Conservation (phyloP, 64 coral and sea anemone genomes). For the Pocillopora damicornis region DNA sequence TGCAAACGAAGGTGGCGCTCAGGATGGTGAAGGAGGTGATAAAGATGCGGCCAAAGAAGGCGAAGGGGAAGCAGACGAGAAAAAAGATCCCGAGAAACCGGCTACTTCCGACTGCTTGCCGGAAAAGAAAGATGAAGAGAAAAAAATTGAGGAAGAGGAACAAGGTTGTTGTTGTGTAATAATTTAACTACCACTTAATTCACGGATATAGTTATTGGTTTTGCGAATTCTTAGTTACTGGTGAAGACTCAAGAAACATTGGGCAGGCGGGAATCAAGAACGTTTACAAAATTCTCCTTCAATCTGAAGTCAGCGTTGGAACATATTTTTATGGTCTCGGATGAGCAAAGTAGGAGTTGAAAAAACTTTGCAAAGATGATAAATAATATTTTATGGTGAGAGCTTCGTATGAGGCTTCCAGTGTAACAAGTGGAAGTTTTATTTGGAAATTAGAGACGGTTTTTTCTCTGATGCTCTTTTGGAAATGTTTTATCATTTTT, state of each 20-base stretch:
- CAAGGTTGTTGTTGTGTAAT: slow-evolving; percentile 62
- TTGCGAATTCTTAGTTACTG: background rate
- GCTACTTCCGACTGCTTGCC: background rate
- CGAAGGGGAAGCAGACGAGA: background rate
- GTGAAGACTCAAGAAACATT: background rate
- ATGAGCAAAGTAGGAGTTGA: background rate
- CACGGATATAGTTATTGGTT: background rate
- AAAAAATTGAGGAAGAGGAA: slow-evolving; percentile 31
- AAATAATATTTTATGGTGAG: background rate
- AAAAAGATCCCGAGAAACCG: slow-evolving; percentile 11
- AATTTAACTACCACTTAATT: slow-evolving; percentile 12
- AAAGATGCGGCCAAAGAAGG: background rate
- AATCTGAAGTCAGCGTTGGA: background rate
- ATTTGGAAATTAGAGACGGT: too few species aligned
- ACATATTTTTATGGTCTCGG: background rate
- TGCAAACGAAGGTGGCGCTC: slow-evolving; percentile 9
- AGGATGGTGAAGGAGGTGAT: background rate
- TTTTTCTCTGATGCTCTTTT: too few species aligned
- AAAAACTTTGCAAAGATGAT: background rate
- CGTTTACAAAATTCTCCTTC: background rate
- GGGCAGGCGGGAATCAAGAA: background rate
- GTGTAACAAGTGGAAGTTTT: too few species aligned
- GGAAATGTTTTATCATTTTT: background rate
- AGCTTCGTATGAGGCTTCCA: background rate
- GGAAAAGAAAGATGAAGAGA: slow-evolving; percentile 23